Evolutionary conservation across 2,113 vertebrate genomes (phyloP).

Genomic region (Crotalus helleri): DNA sequence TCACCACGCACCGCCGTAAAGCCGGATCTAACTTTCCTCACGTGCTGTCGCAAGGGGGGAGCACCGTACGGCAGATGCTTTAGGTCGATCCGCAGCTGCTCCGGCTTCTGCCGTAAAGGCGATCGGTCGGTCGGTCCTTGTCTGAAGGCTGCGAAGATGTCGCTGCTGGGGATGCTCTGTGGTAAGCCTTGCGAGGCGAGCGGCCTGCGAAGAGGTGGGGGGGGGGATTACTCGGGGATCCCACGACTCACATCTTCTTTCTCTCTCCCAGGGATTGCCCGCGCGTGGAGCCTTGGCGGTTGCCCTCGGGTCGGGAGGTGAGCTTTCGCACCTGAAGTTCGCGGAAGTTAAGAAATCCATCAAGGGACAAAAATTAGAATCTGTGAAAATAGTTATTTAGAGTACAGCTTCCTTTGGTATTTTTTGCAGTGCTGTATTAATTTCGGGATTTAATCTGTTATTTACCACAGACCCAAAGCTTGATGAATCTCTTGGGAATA

Average conservation of each 20-base stretch:
- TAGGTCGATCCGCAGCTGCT: background rate
- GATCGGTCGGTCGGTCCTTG: background rate
- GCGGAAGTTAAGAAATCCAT: background rate
- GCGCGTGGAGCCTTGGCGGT: background rate
- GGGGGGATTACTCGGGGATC: rapidly evolving
- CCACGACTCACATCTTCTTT: rapidly evolving
- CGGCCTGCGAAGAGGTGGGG: rapidly evolving
- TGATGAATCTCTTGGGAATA: background rate
- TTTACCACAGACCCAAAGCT: background rate
- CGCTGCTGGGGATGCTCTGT: rapidly evolving
- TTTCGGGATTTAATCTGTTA: background rate
- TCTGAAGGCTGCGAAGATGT: conserved; percentile 34
- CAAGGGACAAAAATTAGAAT: background rate
- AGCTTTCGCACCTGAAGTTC: conserved; percentile 20
- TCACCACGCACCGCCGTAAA: background rate
- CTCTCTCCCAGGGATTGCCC: conserved; percentile 13
- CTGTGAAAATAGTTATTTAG: background rate
- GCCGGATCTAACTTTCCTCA: background rate
- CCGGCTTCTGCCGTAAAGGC: conserved; percentile 14
- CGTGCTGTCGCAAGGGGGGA: background rate
- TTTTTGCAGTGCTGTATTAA: background rate
- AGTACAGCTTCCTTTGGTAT: background rate
- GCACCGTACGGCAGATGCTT: background rate
- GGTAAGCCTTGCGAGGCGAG: background rate
- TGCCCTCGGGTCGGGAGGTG: conserved; percentile 50